phyloP scores from a whole-genome alignment of 2,113 vertebrate genomes.

The Tapirus terrestris region DNA sequence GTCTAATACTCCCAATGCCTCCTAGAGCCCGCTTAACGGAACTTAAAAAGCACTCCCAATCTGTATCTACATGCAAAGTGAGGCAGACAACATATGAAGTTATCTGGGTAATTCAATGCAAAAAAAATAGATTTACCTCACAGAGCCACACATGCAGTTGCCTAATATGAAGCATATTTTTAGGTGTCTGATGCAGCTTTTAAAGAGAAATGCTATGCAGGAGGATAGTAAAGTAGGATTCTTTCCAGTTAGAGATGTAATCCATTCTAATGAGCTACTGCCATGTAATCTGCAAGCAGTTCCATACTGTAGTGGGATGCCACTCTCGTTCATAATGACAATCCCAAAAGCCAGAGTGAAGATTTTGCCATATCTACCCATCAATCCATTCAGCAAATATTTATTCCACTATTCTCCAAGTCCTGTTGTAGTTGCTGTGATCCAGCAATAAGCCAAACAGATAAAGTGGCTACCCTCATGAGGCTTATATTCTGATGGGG shows the following conservation, averaged over 20 bases:
- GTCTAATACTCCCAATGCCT: neutral
- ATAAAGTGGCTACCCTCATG: neutral
- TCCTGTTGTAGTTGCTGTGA: neutral
- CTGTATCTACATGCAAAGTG: neutral
- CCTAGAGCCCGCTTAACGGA: neutral
- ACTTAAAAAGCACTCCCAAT: neutral
- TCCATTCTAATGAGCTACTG: neutral
- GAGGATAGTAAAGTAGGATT: neutral
- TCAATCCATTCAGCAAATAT: neutral
- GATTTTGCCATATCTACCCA: neutral
- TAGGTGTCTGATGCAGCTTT: neutral
- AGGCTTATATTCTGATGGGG: neutral
- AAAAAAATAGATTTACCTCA: neutral
- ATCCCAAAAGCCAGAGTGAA: neutral
- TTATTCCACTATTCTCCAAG: neutral
- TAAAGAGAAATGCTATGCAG: neutral
- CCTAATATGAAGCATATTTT: constrained; percentile 21
- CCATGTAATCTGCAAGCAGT: neutral
- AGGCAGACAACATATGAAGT: neutral
- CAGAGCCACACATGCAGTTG: neutral
- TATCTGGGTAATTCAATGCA: neutral
- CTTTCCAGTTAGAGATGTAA: neutral
- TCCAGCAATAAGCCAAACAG: neutral
- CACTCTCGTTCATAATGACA: neutral
- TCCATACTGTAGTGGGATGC: neutral